These are phyloP conservation scores for Xenus cinereus DNA, from an alignment of 2,113 vertebrate species.

Conservation along the genomic window DNA sequence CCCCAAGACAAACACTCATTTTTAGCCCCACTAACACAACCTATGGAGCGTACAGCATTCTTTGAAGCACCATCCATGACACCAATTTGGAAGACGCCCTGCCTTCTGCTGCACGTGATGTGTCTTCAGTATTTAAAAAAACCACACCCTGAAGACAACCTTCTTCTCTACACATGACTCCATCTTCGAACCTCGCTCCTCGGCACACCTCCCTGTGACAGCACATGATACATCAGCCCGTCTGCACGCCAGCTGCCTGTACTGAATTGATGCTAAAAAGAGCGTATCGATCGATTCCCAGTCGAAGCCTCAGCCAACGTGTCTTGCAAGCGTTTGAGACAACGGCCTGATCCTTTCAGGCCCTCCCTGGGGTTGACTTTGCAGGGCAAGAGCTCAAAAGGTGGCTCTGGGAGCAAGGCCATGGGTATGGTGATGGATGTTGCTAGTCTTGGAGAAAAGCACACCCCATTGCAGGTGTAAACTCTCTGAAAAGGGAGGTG, in stretches of 20 bases:
- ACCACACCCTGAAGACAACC: neutral
- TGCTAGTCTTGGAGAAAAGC: neutral
- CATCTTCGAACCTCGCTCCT: neutral
- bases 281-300: neutral
- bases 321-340: neutral
- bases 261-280: slow-evolving; percentile 27
- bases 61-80: neutral
- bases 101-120: neutral
- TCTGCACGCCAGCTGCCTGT: slow-evolving; percentile 16
- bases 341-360: neutral
- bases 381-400: neutral
- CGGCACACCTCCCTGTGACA: neutral
- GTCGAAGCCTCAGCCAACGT: neutral
- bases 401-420: neutral
- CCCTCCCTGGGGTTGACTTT: neutral
- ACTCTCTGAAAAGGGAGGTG: neutral
- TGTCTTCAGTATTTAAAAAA: fast-evolving
- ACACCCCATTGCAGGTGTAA: neutral
- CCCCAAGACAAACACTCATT: neutral
- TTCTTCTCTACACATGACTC: neutral
- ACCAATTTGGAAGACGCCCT: neutral
- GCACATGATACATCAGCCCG: neutral
- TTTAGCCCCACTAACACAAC: neutral
- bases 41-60: neutral
- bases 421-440: neutral